These are phyloP conservation scores for Lepilemur ruficaudatus DNA, from an alignment of 2,797 vertebrate genomes.

Conservation along the genomic window DNA sequence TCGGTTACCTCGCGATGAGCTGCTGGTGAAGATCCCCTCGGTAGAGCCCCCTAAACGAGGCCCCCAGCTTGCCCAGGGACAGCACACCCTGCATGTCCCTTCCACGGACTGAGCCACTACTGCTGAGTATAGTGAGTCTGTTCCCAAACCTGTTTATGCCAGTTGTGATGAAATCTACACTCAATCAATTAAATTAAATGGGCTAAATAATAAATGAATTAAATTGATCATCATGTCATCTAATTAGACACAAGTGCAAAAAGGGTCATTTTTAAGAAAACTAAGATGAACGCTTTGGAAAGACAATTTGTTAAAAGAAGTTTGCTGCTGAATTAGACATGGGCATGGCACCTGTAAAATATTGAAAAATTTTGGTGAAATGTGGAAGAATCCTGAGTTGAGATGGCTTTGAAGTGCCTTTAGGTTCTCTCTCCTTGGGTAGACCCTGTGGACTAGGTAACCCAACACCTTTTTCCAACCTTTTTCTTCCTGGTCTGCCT, in stretches of 20 bases:
- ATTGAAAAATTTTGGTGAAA: background rate
- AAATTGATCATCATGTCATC: background rate
- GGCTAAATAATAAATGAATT: background rate
- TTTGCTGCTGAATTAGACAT: background rate
- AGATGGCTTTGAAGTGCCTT: background rate
- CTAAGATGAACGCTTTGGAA: background rate
- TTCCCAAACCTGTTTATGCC: background rate
- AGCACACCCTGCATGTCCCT: no score
- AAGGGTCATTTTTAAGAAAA: background rate
- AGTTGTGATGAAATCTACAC: background rate
- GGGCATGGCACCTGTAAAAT: background rate
- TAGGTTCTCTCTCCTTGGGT: background rate
- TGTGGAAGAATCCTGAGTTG: background rate
- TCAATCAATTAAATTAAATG: background rate
- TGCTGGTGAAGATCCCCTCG: background rate
- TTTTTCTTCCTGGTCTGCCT: background rate
- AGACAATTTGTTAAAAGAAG: background rate
- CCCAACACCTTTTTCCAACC: no score
- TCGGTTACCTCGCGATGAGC: background rate
- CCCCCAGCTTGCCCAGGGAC: rapidly evolving
- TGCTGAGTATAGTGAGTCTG: background rate
- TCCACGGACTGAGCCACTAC: background rate
- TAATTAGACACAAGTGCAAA: background rate
- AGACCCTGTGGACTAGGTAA: background rate
- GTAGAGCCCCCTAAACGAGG: background rate